Evolutionary conservation across 2,113 vertebrate genomes (phyloP), one percentile per base, ranked within the genome.

Genomic region (Catharus bicknelli): DNA sequence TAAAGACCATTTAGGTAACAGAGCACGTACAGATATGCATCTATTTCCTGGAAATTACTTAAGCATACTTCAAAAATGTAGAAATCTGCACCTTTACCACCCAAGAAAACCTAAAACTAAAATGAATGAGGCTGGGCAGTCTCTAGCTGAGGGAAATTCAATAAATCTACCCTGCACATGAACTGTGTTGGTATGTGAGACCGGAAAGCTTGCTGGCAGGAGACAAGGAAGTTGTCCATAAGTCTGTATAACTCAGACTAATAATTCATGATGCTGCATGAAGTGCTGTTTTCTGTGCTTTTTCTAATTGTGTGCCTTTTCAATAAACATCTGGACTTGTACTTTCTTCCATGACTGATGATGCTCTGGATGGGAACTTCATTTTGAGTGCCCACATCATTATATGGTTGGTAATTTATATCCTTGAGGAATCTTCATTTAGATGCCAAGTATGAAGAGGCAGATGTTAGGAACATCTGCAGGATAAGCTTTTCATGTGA

Each of bases 41-140:
- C 78, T 25, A 8, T 76, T 89, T 94, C 78, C 88, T 95, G 90
- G 48, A 87, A 92, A 90, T 61, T 67, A 30, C 53, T 90, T 87
- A 84, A 93, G 81, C 25, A 19, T 50, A 74, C 74, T 90, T 53
- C 22, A 75, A 47, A 93, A 76, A 88, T 85, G 59, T 50, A 73
- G 77, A 90, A 76, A 79, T 57, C n/a, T 72, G 21, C 0, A 6
- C 21, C 57, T 90, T 94, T 85, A 54, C 32, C 73, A 80, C 68
- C 23, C 15, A 4, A 90, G 47, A 90, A 95, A 95, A 75, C 16
- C 18, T 20, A 50, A 74, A 50, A 76, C 29, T 84, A 53, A 85
- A 95, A 42, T 7, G 9, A 81, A 88, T 72, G 51, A 80, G 42
- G 3, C 17, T 63, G 36, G 11, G 22, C 30, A 86, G 61, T 27